Conservation (phyloP, 2,797 vertebrate species). For the Petrocephalus sullivani region DNA sequence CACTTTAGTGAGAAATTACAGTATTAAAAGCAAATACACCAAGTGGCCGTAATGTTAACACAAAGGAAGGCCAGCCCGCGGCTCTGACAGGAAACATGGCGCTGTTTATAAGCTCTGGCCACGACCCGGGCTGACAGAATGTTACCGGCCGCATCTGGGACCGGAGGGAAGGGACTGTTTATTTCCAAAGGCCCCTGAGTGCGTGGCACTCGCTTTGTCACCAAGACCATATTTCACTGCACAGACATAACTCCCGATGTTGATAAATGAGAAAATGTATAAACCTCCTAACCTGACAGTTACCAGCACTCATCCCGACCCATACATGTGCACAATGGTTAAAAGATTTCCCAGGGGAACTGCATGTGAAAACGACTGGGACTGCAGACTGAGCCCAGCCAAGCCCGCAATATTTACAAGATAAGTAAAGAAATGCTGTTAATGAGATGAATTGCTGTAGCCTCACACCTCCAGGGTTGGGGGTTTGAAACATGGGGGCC, state of each 20-base stretch:
- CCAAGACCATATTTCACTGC: background rate
- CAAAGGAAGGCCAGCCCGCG: background rate
- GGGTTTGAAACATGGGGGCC: background rate
- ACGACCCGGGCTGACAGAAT: background rate
- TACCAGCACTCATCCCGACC: background rate
- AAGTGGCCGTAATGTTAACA: background rate
- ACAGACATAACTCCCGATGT: background rate
- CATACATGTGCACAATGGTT: background rate
- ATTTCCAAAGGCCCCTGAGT: background rate
- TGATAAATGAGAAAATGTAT: slow-evolving; percentile 10
- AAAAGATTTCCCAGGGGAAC: background rate
- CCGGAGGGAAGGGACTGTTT: background rate
- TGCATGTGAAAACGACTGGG: too few relatives aligned
- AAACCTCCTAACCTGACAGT: background rate
- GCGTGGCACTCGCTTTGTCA: background rate
- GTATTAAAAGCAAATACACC: background rate
- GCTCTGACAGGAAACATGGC: background rate
- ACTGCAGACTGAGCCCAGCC: too few relatives aligned
- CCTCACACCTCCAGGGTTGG: background rate
- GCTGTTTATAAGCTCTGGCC: background rate
- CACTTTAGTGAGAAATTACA: background rate
- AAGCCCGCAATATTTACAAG: too few relatives aligned
- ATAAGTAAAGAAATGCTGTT: background rate
- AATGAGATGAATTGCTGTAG: background rate
- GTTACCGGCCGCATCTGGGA: background rate